Evolutionary conservation across 2,797 vertebrate genomes (phyloP), one percentile per base, ranked within the genome.

Genomic region (Hybognathus amarus): DNA sequence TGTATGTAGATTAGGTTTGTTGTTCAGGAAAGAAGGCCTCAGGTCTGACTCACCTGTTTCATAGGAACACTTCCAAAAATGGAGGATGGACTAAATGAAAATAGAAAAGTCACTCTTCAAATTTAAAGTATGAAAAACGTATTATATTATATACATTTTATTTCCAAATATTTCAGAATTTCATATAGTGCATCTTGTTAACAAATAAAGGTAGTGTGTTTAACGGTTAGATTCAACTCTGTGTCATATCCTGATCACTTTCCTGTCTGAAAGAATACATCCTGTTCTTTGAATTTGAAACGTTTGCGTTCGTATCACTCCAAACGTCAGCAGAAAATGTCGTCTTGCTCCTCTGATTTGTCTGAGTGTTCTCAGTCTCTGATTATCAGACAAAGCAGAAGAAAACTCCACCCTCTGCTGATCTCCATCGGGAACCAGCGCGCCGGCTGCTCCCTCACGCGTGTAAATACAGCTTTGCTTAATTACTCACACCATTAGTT

Each of bases 401-500:
- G 12, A 45, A 79, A 27, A 42, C 76, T 83, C 63, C 74, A 69
- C 69, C 85, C 85, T 85, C 77, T 36, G 45, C 81, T 77, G 74
- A 66, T 64, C 80, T 82, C 50, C 24, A 45, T 36, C 63, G 8
- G 63, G 68, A 70, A 80, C 79, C 73, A n/a, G 59, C 20, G 27
- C n/a, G 24, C 61, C 54, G 80, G 71, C 81, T 87, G 90, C 79
- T 89, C 87, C 20, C 67, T 90, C 90, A 85, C 87, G 90, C 89
- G 87, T 90, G 89, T 90, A 89, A 91, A 88, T 89, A 85, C 86
- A 85, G 88, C 90, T 77, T 90, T 89, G 89, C 88, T 91, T 94
- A 92, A 94, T 94, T 93, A 94, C 89, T 87, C 90, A 93, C 89
- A 89, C 88, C 91, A 94, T 94, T 93, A 93, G 93, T 92, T 93